Percentiles rank a stretch among this genome's conserved stretches.
These are phyloP conservation scores for Falco concolor DNA, from an alignment of 2,797 vertebrate species.

Conservation along the genomic window DNA sequence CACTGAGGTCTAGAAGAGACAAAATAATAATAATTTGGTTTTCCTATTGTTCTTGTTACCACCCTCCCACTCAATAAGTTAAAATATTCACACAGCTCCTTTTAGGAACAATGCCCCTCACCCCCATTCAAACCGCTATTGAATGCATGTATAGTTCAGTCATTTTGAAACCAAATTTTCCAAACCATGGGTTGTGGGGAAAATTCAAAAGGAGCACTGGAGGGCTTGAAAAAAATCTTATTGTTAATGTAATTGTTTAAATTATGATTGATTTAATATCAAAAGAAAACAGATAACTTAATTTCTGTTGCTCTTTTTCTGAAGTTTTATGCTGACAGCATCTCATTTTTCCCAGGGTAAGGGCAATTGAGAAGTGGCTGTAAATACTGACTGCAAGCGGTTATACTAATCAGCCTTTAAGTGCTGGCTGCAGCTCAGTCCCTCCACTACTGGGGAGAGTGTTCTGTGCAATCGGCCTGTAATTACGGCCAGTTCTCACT, in stretches of 20 bases:
- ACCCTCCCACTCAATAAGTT: background rate
- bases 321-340: background rate
- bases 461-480: background rate
- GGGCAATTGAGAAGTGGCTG: background rate
- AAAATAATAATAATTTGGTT: slow-evolving; percentile 36
- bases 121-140: background rate
- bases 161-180: slow-evolving; percentile 31
- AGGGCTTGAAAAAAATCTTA: background rate
- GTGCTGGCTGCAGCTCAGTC: background rate
- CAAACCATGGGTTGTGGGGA: background rate
- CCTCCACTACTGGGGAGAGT: background rate
- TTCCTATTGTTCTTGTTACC: slow-evolving; percentile 11
- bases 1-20: background rate
- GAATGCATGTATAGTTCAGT: background rate
- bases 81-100: slow-evolving; percentile 33
- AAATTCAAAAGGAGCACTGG: slow-evolving; percentile 15
- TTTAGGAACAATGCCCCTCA: slow-evolving; percentile 10
- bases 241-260: background rate
- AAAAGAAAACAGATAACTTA: slow-evolving; percentile 13
- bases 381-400: background rate
- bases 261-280: background rate
- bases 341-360: slow-evolving; percentile 13
- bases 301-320: background rate
- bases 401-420: slow-evolving; percentile 1
- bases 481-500: background rate